These are phyloP conservation scores for Achroia grisella DNA, from an alignment of 1,140 invertebrate genomes.

Conservation along the genomic window DNA sequence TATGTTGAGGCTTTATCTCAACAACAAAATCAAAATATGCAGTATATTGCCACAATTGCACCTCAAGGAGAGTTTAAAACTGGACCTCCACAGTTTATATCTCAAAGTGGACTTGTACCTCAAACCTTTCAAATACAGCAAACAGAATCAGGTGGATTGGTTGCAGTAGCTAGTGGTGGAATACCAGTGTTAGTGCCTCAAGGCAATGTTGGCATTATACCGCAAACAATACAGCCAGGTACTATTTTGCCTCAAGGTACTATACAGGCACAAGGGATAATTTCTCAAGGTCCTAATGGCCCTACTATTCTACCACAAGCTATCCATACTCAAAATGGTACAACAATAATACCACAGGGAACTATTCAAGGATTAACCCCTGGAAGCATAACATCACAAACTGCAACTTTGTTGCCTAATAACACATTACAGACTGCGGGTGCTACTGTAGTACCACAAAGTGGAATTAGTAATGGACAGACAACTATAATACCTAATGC, in stretches of 20 bases:
- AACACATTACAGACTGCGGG: conserved; percentile 58
- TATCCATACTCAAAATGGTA: conserved; percentile 68
- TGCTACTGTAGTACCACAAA: conserved; percentile 64
- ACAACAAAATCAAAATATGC: conserved; percentile 79
- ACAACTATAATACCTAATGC: conserved; percentile 67
- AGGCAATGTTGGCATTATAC: conserved; percentile 68
- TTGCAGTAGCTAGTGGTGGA: conserved; percentile 76
- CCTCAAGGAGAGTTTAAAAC: conserved; percentile 75
- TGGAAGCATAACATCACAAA: conserved; percentile 62
- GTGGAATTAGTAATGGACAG: conserved; percentile 64
- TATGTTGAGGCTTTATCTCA: conserved; percentile 81
- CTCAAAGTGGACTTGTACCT: conserved; percentile 75
- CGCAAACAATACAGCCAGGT: conserved; percentile 65
- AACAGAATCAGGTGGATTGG: conserved; percentile 75
- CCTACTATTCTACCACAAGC: conserved; percentile 67
- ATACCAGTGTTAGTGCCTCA: conserved; percentile 75
- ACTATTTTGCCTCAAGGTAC: conserved; percentile 65
- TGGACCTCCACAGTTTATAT: conserved; percentile 73
- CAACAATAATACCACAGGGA: conserved; percentile 67
- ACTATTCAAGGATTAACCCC: conserved; percentile 61
- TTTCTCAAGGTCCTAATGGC: conserved; percentile 70
- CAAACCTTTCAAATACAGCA: conserved; percentile 78
- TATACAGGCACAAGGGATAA: conserved; percentile 72
- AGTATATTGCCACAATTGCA: conserved; percentile 81
- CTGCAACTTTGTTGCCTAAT: conserved; percentile 56